A percentile compares a stretch with the other conserved stretches of the same genome.
Conservation (phyloP, 2,888 invertebrate species). For the Scaptomyza polygonia region DNA sequence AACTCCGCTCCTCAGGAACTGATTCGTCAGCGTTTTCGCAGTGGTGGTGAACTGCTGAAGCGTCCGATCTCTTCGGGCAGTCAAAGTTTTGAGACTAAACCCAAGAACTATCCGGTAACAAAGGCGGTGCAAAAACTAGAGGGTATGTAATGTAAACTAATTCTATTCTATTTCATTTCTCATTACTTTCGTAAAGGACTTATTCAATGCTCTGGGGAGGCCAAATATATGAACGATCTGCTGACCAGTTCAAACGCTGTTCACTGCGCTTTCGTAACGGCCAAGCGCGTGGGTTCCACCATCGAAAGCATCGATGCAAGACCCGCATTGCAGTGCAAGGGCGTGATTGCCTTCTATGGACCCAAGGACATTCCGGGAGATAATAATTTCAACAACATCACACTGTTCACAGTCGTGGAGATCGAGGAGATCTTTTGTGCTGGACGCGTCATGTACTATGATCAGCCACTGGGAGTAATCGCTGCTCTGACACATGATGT, state of each 20-base stretch:
- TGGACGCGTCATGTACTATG: slow-evolving; percentile 85
- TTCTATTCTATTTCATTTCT: too few relatives aligned
- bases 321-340: slow-evolving; percentile 85
- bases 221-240: slow-evolving; percentile 91
- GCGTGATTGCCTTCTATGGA: slow-evolving; percentile 87
- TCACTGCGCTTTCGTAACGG: slow-evolving; percentile 86
- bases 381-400: slow-evolving; percentile 85
- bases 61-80: slow-evolving; percentile 88
- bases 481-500: slow-evolving; percentile 87
- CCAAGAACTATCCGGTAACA: slow-evolving; percentile 89
- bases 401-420: slow-evolving; percentile 51
- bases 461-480: slow-evolving; percentile 91
- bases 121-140: slow-evolving; percentile 91
- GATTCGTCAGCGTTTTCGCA: slow-evolving; percentile 33
- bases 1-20: slow-evolving; percentile 86
- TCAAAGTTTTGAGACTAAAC: slow-evolving; percentile 89
- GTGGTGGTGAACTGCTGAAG: slow-evolving; percentile 85
- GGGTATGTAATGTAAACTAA: slow-evolving; percentile 83
- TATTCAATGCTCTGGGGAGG: slow-evolving; percentile 90
- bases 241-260: slow-evolving; percentile 87
- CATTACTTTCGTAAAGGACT: slow-evolving; percentile 36
- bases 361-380: slow-evolving; percentile 87
- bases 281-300: slow-evolving; percentile 86
- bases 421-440: slow-evolving; percentile 83
- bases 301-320: slow-evolving; percentile 83